Percentiles rank a stretch among this genome's conserved stretches.
These are phyloP conservation scores for Mirounga angustirostris DNA, from an alignment of 2,113 vertebrate species.

Conservation along the genomic window DNA sequence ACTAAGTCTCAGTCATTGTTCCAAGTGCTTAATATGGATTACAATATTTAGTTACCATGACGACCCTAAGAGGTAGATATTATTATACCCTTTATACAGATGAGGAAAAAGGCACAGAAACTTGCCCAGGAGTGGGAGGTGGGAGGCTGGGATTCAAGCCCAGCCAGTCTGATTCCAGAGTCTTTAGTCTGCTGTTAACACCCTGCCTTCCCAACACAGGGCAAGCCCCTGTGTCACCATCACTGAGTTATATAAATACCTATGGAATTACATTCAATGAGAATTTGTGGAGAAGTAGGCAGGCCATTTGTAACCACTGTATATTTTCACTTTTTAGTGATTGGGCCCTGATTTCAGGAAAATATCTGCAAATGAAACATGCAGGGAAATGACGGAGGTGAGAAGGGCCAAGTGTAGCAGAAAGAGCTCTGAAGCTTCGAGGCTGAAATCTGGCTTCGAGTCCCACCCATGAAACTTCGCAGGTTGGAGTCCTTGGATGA, in stretches of 20 bases:
- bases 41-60: background rate
- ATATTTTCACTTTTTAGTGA: background rate
- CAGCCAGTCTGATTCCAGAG: background rate
- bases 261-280: background rate
- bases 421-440: background rate
- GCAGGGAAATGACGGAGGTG: background rate
- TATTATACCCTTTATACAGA: background rate
- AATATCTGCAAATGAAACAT: background rate
- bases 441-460: background rate
- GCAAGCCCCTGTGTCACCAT: background rate
- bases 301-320: background rate
- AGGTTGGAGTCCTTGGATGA: background rate
- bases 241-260: background rate
- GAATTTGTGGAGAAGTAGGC: background rate
- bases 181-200: background rate
- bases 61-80: background rate
- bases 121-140: background rate
- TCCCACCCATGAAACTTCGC: background rate
- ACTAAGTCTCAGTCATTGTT: background rate
- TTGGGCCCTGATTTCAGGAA: background rate
- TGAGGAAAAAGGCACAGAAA: background rate
- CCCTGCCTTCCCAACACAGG: background rate
- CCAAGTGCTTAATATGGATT: background rate
- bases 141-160: background rate
- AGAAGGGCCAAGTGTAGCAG: background rate